Evolutionary conservation across 2,888 invertebrate genomes (phyloP), one percentile per base, ranked within the genome.

Genomic region (Drosophila longiperda): DNA sequence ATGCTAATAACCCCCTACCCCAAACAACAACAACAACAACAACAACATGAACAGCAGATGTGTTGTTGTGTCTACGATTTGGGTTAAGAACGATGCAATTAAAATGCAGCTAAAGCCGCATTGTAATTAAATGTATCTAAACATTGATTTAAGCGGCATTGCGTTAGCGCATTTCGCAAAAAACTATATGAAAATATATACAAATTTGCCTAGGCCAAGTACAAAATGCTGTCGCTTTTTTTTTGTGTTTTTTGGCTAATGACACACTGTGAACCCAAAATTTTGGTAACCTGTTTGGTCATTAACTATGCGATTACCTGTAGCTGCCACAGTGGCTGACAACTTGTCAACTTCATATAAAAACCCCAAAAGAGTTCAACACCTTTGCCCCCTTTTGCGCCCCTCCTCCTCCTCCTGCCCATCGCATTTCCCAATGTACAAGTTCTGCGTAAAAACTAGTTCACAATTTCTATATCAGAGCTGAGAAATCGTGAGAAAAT

Each of bases 71-170:
- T 48, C 36, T 63, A 66, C 76, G 90, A 91, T 91, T 92, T 91
- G 85, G 91, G 92, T 91, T 91, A 91, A 92, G 91, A 91, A 89
- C 92, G 85, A 89, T 75, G 75, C 82, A 90, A 87, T 87, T 87
- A 88, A 88, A 85, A 73, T 73, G 76, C 83, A 85, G 84, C 84
- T 61, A 77, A 42, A 65, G 71, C 73, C 50, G 52, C 76, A 77
- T 90, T 88, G 87, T 86, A 86, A 90, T 90, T 87, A 87, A 90
- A 88, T 86, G 83, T 79, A 87, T 82, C 76, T 87, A 87, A 89
- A 89, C 90, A 89, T 86, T 89, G 80, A 86, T 80, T 85, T 80
- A 78, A 72, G 50, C 55, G 26, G n/a, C 38, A 38, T 5, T 38
- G 26, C 54, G 48, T 15, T 36, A 20, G 60, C 15, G 9, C 20